phyloP scores from a whole-genome alignment of 1,140 invertebrate genomes.

The Branchinecta lindahli region DNA sequence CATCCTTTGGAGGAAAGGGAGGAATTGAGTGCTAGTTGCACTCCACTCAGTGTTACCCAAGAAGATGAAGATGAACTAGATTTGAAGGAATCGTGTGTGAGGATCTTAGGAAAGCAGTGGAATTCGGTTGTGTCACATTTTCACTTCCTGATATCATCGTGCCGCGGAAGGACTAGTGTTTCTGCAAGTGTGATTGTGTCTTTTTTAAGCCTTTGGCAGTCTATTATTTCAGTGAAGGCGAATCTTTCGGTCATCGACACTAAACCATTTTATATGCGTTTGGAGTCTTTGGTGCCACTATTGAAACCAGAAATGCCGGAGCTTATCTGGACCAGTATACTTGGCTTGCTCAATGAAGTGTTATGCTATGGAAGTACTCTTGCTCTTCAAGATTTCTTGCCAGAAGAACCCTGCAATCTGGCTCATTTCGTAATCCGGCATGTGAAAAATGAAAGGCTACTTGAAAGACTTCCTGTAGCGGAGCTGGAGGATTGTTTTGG shows the following conservation, averaged over 20 bases:
- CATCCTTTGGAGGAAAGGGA: slow-evolving; percentile 32
- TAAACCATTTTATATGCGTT: slow-evolving; percentile 66
- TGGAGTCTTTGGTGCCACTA: slow-evolving; percentile 59
- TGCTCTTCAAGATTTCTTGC: slow-evolving; percentile 64
- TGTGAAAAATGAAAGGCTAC: slow-evolving; percentile 61
- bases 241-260: slow-evolving; percentile 75
- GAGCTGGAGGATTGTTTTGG: slow-evolving; percentile 38
- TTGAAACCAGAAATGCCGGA: slow-evolving; percentile 52
- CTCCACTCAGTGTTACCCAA: slow-evolving; percentile 20
- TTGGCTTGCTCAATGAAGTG: slow-evolving; percentile 70
- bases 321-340: slow-evolving; percentile 63
- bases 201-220: slow-evolving; percentile 69
- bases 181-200: slow-evolving; percentile 51
- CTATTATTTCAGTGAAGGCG: slow-evolving; percentile 76
- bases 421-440: slow-evolving; percentile 66
- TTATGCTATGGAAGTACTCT: slow-evolving; percentile 75
- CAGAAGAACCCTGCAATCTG: slow-evolving; percentile 67
- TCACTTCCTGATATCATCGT: slow-evolving; percentile 29
- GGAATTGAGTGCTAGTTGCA: slow-evolving; percentile 19
- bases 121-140: slow-evolving; percentile 48
- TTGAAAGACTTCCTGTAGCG: slow-evolving; percentile 46
- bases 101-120: slow-evolving; percentile 66
- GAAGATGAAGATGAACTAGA: slow-evolving; percentile 22
- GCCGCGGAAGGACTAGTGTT: slow-evolving; percentile 40
- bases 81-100: slow-evolving; percentile 64